A percentile compares a stretch with the other conserved stretches of the same genome.
These are phyloP conservation scores for Promerops cafer DNA, from an alignment of 2,113 vertebrate species.

Conservation along the genomic window DNA sequence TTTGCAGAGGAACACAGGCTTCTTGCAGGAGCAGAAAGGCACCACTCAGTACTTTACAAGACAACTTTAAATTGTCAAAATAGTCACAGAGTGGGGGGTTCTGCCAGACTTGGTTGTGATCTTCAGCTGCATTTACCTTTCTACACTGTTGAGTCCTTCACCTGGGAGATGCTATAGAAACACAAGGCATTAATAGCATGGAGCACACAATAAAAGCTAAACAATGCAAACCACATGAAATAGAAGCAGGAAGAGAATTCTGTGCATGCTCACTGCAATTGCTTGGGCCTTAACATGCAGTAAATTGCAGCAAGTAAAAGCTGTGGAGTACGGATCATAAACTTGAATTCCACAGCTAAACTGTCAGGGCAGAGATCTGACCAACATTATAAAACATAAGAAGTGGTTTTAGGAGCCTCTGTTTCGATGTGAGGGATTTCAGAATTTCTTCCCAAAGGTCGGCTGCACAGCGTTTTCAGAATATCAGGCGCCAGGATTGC, in stretches of 20 bases:
- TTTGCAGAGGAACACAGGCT: not conserved
- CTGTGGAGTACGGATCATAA: not conserved
- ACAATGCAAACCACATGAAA: not conserved
- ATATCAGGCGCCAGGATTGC: not conserved
- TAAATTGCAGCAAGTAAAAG: not conserved
- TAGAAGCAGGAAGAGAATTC: not conserved
- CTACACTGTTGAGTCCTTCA: not conserved
- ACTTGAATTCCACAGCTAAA: not conserved
- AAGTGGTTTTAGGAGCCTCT: slow-evolving; percentile 1
- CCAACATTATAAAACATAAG: not conserved
- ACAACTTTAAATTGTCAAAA: not conserved
- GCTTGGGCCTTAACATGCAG: not conserved
- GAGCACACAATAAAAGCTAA: not conserved
- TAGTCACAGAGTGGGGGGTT: not conserved
- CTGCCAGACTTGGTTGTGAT: not conserved
- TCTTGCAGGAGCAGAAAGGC: not conserved
- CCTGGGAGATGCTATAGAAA: not conserved
- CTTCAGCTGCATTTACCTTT: not conserved
- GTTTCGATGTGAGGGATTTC: not conserved
- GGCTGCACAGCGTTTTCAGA: not conserved
- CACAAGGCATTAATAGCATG: not conserved
- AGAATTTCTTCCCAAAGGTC: slow-evolving; percentile 11
- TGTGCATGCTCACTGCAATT: not conserved
- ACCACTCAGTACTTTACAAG: not conserved
- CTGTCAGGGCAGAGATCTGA: not conserved